phyloP scores from a whole-genome alignment of 2,888 invertebrate genomes.

The Hesperia comma region DNA sequence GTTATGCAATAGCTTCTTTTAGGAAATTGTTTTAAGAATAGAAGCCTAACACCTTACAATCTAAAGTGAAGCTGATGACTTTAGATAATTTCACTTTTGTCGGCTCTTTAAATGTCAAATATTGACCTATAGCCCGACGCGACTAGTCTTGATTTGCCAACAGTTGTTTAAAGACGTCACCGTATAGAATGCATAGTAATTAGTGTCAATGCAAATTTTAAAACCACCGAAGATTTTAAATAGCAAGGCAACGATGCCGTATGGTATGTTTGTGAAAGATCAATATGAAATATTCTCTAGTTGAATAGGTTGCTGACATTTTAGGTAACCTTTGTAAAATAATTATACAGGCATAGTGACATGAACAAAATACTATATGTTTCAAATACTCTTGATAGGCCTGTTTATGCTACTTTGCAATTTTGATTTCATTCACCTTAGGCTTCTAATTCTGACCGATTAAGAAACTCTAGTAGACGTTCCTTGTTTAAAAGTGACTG shows the following conservation, averaged over 20 bases:
- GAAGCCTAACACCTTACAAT: slow-evolving; percentile 15
- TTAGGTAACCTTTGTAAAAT: slow-evolving; percentile 14
- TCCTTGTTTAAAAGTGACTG: no score
- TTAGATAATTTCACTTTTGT: slow-evolving; percentile 66
- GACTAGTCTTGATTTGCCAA: slow-evolving; percentile 56
- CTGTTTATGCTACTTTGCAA: no score
- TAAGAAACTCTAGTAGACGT: no score
- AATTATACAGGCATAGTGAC: not conserved
- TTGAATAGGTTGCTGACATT: slow-evolving; percentile 23
- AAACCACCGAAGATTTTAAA: slow-evolving; percentile 28
- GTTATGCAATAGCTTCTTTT: not conserved
- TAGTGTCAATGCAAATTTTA: slow-evolving; percentile 23
- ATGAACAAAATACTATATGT: no score
- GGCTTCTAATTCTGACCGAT: no score
- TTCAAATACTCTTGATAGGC: no score
- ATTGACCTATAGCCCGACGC: slow-evolving; percentile 71
- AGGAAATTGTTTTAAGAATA: not conserved
- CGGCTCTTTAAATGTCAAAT: slow-evolving; percentile 74
- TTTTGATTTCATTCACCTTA: no score
- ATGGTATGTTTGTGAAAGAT: slow-evolving; percentile 9
- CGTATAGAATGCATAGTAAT: slow-evolving; percentile 9
- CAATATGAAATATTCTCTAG: slow-evolving; percentile 6
- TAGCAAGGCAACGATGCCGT: not conserved
- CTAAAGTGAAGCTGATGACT: slow-evolving; percentile 39
- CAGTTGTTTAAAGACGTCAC: slow-evolving; percentile 40